A percentile compares a stretch with the other conserved stretches of the same genome.
Conservation (phyloP, 2,113 vertebrate genomes). For the Caracal caracal region DNA sequence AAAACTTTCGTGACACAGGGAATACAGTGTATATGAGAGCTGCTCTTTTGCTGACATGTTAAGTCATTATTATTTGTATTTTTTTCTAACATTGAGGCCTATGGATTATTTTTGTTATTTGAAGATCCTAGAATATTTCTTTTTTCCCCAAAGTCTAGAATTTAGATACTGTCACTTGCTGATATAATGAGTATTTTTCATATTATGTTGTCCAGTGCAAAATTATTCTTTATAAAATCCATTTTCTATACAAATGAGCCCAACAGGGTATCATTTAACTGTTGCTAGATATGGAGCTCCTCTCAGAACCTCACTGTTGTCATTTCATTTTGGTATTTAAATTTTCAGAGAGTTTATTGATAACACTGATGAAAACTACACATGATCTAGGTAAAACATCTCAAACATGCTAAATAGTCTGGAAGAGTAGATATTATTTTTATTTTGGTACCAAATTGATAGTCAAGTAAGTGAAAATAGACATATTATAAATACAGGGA, state of each 20-base stretch:
- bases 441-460: not conserved
- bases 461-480: not conserved
- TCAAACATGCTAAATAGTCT: not conserved
- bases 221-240: not conserved
- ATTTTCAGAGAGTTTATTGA: not conserved
- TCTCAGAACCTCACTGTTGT: not conserved
- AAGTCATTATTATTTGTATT: not conserved
- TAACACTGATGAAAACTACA: not conserved
- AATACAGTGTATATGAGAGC: not conserved
- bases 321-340: not conserved
- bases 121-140: not conserved
- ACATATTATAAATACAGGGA: not conserved
- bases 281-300: not conserved
- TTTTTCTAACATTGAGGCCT: not conserved
- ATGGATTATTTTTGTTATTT: not conserved
- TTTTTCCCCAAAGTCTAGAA: not conserved
- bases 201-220: not conserved
- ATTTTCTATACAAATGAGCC: not conserved
- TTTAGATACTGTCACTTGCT: not conserved
- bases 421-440: not conserved
- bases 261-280: not conserved
- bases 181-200: not conserved
- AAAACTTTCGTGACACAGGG: not conserved
- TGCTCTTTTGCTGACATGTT: not conserved
- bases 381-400: not conserved